Conservation (phyloP, 2,888 invertebrate species). For the Philonicus albiceps region DNA sequence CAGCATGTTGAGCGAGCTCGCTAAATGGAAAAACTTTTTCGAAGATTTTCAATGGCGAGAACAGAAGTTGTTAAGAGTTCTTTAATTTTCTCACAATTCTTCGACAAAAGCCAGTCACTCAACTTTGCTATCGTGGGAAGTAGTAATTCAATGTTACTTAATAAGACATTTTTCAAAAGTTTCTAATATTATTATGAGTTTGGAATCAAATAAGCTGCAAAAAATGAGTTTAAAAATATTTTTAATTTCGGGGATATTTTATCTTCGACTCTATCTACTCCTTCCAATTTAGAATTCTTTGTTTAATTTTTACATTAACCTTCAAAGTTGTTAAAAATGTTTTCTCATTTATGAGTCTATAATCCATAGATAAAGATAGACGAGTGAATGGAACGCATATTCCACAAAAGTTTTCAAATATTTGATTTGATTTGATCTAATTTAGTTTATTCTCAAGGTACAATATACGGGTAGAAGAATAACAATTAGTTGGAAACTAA, state of each 20-base stretch:
- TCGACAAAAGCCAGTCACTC: background rate
- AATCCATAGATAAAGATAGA: too few species aligned
- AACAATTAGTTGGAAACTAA: too few species aligned
- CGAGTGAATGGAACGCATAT: too few species aligned
- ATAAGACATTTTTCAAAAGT: background rate
- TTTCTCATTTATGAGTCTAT: too few species aligned
- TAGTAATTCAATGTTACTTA: background rate
- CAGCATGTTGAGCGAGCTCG: background rate
- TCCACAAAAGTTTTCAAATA: too few species aligned
- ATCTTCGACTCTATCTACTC: background rate
- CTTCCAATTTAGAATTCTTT: too few species aligned
- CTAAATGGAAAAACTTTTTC: background rate
- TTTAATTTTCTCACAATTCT: background rate
- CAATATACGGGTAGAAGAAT: too few species aligned
- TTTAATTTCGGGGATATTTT: background rate
- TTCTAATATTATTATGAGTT: background rate
- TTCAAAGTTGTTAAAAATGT: too few species aligned
- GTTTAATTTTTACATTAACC: background rate
- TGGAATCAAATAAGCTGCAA: background rate
- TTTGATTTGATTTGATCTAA: too few species aligned
- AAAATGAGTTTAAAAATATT: background rate
- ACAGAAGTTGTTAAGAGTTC: background rate
- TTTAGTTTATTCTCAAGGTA: too few species aligned
- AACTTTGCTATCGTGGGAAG: background rate
- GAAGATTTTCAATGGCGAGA: background rate